phyloP scores from a whole-genome alignment of 2,113 vertebrate species.

The Hippopotamus amphibius region DNA sequence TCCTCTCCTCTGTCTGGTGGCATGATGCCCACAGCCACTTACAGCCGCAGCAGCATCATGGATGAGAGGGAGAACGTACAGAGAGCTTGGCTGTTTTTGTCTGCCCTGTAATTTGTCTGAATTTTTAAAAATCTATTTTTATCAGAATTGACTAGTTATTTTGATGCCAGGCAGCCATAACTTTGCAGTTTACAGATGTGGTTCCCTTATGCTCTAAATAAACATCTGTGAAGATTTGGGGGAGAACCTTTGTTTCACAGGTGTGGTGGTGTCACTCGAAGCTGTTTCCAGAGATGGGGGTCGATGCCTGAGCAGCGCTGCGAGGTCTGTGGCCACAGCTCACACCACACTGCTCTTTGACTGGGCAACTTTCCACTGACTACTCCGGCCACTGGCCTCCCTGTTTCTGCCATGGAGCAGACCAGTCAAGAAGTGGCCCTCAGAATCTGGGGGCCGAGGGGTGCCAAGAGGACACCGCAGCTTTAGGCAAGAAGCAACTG shows the following conservation, averaged over 20 bases:
- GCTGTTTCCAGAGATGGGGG: not conserved
- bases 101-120: not conserved
- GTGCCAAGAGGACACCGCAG: not conserved
- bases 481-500: not conserved
- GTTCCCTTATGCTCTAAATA: not conserved
- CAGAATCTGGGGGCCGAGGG: not conserved
- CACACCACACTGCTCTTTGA: not conserved
- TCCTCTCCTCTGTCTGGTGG: not conserved
- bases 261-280: not conserved
- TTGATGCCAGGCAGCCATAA: not conserved
- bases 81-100: not conserved
- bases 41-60: too few relatives aligned
- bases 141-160: constrained; percentile 49
- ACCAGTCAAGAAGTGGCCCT: not conserved
- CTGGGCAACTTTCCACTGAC: not conserved
- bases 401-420: rapidly evolving
- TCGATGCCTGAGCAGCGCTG: rapidly evolving
- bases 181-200: not conserved
- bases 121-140: constrained; percentile 46
- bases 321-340: rapidly evolving
- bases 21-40: not conserved
- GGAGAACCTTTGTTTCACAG: not conserved
- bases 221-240: not conserved
- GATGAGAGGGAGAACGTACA: not conserved
- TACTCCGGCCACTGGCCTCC: rapidly evolving